Conservation (phyloP, 2,888 invertebrate species). For the Eupithecia insigniata region DNA sequence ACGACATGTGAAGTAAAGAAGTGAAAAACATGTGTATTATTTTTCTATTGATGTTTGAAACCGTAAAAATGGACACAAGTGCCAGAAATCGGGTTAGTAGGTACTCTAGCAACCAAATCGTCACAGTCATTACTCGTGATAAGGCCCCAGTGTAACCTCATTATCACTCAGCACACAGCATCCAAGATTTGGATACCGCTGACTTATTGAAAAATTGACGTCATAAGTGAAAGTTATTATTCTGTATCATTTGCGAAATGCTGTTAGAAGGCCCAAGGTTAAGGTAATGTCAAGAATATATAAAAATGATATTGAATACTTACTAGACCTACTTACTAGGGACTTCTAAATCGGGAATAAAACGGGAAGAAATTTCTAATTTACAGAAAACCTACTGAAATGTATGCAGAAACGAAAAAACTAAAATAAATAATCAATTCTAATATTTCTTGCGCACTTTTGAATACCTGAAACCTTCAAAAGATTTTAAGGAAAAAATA, state of each 20-base stretch:
- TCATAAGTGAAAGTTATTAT: constrained; percentile 40
- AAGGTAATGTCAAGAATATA: background rate
- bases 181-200: constrained; percentile 18
- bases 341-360: too few relatives aligned
- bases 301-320: background rate
- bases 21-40: too few relatives aligned
- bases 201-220: constrained; percentile 37
- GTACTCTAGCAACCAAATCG: background rate
- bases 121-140: constrained; percentile 3
- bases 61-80: background rate
- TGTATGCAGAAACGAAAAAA: background rate
- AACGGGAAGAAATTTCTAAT: too few relatives aligned
- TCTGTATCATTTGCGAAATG: background rate
- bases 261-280: background rate
- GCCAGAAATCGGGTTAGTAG: background rate
- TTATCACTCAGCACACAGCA: constrained; percentile 3
- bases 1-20: too few relatives aligned
- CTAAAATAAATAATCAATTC: too few relatives aligned
- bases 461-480: too few relatives aligned
- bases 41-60: background rate
- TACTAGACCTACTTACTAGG: background rate
- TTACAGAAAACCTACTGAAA: too few relatives aligned
- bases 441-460: too few relatives aligned
- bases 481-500: background rate
- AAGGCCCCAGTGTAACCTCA: background rate